A percentile compares a stretch with the other conserved stretches of the same genome.
These are phyloP conservation scores for Crotalus viridis DNA, from an alignment of 2,113 vertebrate genomes.

Conservation along the genomic window DNA sequence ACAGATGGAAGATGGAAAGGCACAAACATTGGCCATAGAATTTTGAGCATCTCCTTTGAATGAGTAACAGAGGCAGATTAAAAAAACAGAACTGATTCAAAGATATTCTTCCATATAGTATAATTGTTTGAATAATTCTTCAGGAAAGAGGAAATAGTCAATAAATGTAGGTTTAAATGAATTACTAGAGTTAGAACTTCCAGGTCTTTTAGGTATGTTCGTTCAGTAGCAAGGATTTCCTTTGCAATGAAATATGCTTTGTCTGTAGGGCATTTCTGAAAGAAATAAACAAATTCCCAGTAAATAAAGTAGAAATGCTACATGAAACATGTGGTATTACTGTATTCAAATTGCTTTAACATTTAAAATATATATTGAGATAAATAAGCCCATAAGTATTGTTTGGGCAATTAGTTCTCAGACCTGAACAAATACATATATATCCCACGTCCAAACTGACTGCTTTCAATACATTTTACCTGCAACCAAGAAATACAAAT, in stretches of 20 bases:
- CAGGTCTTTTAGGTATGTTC: slow-evolving; percentile 91
- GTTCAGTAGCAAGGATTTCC: slow-evolving; percentile 94
- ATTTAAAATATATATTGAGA: not conserved
- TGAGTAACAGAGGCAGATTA: not conserved
- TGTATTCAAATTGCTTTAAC: not conserved
- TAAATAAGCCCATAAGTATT: not conserved
- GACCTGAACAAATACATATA: not conserved
- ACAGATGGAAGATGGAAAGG: not conserved
- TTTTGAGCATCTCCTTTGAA: not conserved
- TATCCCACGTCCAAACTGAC: not conserved
- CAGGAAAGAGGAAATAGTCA: not conserved
- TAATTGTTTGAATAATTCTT: not conserved
- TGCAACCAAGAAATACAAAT: not conserved
- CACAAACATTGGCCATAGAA: not conserved
- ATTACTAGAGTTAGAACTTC: slow-evolving; percentile 96
- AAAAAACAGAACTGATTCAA: not conserved
- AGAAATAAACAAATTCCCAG: not conserved
- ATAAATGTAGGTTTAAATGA: not conserved
- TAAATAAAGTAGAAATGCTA: not conserved
- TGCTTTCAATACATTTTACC: not conserved
- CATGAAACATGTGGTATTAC: not conserved
- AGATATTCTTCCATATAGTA: not conserved
- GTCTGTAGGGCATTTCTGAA: slow-evolving; percentile 80
- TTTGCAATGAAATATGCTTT: slow-evolving; percentile 94
- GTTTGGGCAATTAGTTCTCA: not conserved